A percentile compares a stretch with the other conserved stretches of the same genome.
phyloP scores from a whole-genome alignment of 2,888 invertebrate genomes.

The Sphecodes monilicornis region DNA sequence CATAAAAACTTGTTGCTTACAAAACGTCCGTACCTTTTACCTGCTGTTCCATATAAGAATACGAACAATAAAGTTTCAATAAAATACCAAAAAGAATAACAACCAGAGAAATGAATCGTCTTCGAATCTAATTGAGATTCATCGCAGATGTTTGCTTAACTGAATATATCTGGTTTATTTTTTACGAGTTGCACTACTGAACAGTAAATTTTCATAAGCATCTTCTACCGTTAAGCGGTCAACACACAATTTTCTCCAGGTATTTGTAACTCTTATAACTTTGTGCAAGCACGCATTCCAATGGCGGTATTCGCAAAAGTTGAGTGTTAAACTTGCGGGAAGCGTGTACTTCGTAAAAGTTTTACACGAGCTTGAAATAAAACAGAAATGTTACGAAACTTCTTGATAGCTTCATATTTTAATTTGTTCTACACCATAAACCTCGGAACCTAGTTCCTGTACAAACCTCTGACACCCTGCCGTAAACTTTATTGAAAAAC shows the following conservation, averaged over 20 bases:
- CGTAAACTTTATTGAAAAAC: slow-evolving; percentile 22
- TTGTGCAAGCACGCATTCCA: neutral
- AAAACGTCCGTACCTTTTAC: neutral
- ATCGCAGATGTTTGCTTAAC: neutral
- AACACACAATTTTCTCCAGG: neutral
- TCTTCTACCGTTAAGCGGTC: neutral
- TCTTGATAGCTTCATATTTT: neutral
- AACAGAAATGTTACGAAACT: neutral
- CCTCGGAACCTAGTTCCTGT: neutral
- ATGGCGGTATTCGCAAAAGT: neutral
- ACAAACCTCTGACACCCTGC: neutral
- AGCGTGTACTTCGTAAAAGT: neutral
- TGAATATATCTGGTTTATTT: neutral
- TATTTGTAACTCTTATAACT: neutral
- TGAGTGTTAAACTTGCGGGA: neutral
- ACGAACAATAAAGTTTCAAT: neutral
- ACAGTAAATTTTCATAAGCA: neutral
- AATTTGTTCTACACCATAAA: slow-evolving; percentile 5
- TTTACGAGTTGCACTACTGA: neutral
- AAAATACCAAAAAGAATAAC: no score
- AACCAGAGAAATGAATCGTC: no score
- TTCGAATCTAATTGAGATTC: no score
- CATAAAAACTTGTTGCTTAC: no score
- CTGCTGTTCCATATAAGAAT: no score
- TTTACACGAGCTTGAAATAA: slow-evolving; percentile 9